Evolutionary conservation across 2,888 invertebrate species (phyloP), one percentile per base, ranked within the genome.

Genomic region (Orgyia antiqua): DNA sequence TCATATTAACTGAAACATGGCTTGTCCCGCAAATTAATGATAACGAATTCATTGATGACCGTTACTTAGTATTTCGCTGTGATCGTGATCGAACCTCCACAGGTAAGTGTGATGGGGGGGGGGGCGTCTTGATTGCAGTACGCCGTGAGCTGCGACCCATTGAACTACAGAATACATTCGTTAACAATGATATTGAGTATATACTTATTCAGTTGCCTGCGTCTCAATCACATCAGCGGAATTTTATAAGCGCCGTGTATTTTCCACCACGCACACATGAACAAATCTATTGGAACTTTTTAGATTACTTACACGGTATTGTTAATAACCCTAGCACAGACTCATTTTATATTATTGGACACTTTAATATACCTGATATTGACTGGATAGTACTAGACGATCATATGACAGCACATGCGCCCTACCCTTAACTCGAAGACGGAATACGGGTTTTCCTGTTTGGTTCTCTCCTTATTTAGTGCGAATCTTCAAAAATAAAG

Each of bases 41-140:
- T 6, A 13, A 13, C n/a, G 20, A 31, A n/a, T 26, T 26, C 7
- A 20, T 31, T 7, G 31, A 31, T 7, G 9, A 12, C 8, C 31
- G 31, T 6, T 31, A 31, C 10, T 8, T 20, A 1, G 26, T 26
- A 7, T 31, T 13, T 4, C n/a, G 31, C 4, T 19, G 20, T 10
- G 31, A 26, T 15, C 29, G 33, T 10, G 26, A 33, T 13, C 34
- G 29, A 2, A 2, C 5, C 2, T 26, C 18, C 5, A 29, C 29
- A 10, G 17, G 21, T 10, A 26, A 27, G 13, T 4, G 11, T 10
- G 34, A 29, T 1, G 34, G 34, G 2, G n/a, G n/a, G n/a, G 29
- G 34, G 1, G 31, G 31, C 8, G 31, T 31, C 7, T n/a, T 27
- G 7, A 13, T 31, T 6, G 31, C 31, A 7, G 31, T 31, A 4